Conservation (phyloP, 2,113 vertebrate genomes). For the Urocitellus parryii region DNA sequence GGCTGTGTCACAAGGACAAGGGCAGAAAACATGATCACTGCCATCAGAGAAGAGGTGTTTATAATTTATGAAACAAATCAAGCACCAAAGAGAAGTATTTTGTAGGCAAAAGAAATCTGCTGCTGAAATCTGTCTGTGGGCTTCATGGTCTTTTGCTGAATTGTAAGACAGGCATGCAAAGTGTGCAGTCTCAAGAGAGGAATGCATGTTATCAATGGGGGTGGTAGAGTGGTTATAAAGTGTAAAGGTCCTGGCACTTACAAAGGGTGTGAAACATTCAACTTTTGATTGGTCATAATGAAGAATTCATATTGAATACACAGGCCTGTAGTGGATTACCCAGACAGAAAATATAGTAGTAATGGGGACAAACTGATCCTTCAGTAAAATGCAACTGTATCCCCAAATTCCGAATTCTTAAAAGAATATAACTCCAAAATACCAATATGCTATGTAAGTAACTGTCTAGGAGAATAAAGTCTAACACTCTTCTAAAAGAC, state of each 20-base stretch:
- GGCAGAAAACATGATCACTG: too few relatives aligned
- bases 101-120: accelerated
- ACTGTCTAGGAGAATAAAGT: background rate
- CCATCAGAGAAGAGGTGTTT: background rate
- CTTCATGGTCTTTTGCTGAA: background rate
- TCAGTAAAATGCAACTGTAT: background rate
- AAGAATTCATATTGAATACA: background rate
- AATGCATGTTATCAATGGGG: background rate
- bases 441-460: background rate
- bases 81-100: accelerated
- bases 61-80: background rate
- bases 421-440: background rate
- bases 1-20: accelerated
- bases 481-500: background rate
- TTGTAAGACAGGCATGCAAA: background rate
- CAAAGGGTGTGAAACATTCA: background rate
- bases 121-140: background rate
- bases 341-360: background rate
- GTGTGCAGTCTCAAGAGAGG: background rate
- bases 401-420: background rate
- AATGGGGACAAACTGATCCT: background rate
- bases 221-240: accelerated
- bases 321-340: background rate
- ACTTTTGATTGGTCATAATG: background rate
- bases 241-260: background rate